Percentiles rank a stretch among this genome's conserved stretches.
These are phyloP conservation scores for Andrena bucephala DNA, from an alignment of 2,888 invertebrate species.

Conservation along the genomic window DNA sequence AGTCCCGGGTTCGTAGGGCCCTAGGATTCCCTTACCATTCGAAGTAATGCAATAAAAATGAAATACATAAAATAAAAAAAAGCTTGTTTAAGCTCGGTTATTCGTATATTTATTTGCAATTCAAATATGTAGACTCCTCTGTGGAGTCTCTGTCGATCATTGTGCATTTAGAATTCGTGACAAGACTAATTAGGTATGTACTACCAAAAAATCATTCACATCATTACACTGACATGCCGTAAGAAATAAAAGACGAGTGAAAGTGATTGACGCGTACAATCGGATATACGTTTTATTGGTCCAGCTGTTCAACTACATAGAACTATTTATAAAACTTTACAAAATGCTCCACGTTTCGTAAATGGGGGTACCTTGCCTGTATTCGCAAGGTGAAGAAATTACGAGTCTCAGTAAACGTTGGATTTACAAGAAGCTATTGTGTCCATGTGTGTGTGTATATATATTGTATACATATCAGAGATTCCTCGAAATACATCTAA, in stretches of 20 bases:
- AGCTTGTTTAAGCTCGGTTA: no score
- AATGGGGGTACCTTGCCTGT: constrained; percentile 56
- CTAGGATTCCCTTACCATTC: no score
- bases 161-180: no score
- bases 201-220: no score
- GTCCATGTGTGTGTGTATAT: constrained; percentile 10
- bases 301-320: constrained; percentile 74
- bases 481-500: constrained; percentile 48
- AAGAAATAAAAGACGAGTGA: constrained; percentile 12
- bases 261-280: constrained; percentile 60
- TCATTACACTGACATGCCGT: no score
- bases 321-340: constrained; percentile 75
- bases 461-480: constrained; percentile 47
- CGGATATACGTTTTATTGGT: constrained; percentile 74
- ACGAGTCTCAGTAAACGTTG: constrained; percentile 52
- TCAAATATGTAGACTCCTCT: no score
- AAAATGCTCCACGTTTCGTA: constrained; percentile 72
- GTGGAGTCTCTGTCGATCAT: no score
- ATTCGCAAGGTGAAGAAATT: constrained; percentile 66
- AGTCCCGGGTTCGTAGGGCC: no score
- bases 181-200: no score
- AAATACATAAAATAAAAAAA: no score
- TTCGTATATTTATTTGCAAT: no score
- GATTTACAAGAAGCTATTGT: constrained; percentile 59
- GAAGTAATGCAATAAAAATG: no score